These are phyloP conservation scores for Odontomyia ornata DNA, from an alignment of 2,888 invertebrate genomes.

Conservation along the genomic window DNA sequence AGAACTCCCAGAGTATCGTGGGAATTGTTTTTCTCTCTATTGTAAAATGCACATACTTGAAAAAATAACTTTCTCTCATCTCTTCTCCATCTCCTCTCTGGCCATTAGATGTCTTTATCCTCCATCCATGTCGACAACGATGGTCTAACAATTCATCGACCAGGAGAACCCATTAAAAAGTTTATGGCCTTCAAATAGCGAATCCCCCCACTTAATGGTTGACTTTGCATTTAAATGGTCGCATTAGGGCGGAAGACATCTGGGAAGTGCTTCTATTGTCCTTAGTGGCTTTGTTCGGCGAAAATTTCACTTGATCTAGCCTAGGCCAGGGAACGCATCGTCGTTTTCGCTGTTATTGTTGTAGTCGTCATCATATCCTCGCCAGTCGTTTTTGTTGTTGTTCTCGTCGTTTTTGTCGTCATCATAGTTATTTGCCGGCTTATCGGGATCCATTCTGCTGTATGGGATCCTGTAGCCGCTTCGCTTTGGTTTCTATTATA, in stretches of 20 bases:
- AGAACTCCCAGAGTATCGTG: neutral
- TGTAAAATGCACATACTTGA: neutral
- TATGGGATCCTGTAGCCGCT: neutral
- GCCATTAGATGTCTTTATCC: neutral
- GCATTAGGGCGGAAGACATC: constrained; percentile 29
- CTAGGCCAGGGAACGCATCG: constrained; percentile 9
- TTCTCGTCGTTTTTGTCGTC: neutral
- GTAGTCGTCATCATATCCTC: neutral
- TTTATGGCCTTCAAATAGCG: constrained; percentile 40
- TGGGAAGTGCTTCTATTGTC: constrained; percentile 39
- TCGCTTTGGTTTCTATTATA: constrained; percentile 17
- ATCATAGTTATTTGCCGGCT: constrained; percentile 16
- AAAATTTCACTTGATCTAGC: constrained; percentile 29
- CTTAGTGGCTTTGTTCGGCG: constrained; percentile 35
- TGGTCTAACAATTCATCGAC: constrained; percentile 10
- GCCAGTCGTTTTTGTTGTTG: neutral
- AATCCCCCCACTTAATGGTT: constrained; percentile 33
- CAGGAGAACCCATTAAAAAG: constrained; percentile 40
- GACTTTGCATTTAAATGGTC: constrained; percentile 44
- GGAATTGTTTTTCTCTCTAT: neutral
- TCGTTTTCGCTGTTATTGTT: neutral
- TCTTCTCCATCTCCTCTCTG: neutral
- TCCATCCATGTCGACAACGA: neutral
- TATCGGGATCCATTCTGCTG: neutral
- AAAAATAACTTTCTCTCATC: neutral